Percentiles rank a stretch among this genome's conserved stretches.
These are phyloP conservation scores for Tuberolachnus salignus DNA, from an alignment of 2,888 invertebrate genomes.

Conservation along the genomic window DNA sequence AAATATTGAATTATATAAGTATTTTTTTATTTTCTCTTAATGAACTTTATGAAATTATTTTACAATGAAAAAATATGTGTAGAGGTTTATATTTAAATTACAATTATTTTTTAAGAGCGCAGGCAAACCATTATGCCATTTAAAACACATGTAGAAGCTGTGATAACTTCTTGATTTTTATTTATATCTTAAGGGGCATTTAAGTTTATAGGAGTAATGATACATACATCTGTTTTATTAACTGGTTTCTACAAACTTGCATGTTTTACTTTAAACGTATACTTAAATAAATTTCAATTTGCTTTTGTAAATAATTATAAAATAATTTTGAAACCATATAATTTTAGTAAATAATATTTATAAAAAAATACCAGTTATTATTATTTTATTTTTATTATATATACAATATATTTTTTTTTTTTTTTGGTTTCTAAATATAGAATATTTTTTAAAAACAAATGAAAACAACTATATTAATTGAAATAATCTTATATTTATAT, in stretches of 20 bases:
- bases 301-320: constrained; percentile 45
- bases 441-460: constrained; percentile 44
- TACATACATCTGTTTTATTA: constrained; percentile 26
- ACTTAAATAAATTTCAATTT: constrained; percentile 36
- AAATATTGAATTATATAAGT: constrained; percentile 55
- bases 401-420: constrained; percentile 8
- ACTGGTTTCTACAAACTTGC: constrained; percentile 18
- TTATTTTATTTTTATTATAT: constrained; percentile 29
- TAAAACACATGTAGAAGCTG: constrained; percentile 52
- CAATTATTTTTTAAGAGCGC: constrained; percentile 34
- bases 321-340: constrained; percentile 31
- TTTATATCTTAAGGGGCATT: constrained; percentile 51
- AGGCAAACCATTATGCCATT: constrained; percentile 24
- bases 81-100: constrained; percentile 39
- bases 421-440: constrained; percentile 29
- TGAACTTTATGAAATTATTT: constrained; percentile 46
- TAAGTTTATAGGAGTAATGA: constrained; percentile 27
- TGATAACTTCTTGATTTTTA: constrained; percentile 54
- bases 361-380: constrained; percentile 44
- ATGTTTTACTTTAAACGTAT: constrained; percentile 14
- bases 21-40: constrained; percentile 56
- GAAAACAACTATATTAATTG: constrained; percentile 37
- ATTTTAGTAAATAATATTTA: constrained; percentile 42
- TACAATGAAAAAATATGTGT: constrained; percentile 39
- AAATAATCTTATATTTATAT: constrained; percentile 40